Conservation (phyloP, 2,888 invertebrate genomes). For the Halocaridina rubra region DNA sequence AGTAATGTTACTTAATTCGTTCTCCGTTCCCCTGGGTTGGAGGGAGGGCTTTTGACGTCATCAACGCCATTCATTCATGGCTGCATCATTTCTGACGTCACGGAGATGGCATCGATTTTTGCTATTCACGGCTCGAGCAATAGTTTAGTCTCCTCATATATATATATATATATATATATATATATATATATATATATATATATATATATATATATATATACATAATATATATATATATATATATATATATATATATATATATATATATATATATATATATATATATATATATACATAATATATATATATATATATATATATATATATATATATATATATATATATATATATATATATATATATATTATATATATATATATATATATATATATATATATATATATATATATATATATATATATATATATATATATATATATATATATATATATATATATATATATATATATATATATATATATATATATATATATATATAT, state of each 20-base stretch:
- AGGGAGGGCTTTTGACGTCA: too few species aligned
- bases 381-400: slow-evolving; percentile 4
- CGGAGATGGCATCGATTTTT: too few species aligned
- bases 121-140: too few species aligned
- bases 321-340: slow-evolving; percentile 18
- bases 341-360: slow-evolving; percentile 10
- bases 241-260: neutral
- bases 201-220: neutral
- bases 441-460: too few species aligned
- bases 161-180: neutral
- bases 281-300: neutral
- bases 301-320: slow-evolving; percentile 15
- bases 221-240: slow-evolving; percentile 34
- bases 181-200: neutral
- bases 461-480: too few species aligned
- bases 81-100: too few species aligned
- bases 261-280: neutral
- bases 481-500: too few species aligned
- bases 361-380: neutral
- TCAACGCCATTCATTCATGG: too few species aligned
- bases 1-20: too few species aligned
- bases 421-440: too few species aligned
- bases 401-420: neutral
- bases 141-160: too few species aligned
- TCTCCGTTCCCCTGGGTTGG: too few species aligned